Evolutionary conservation across 2,888 invertebrate genomes (phyloP), one percentile per base, ranked within the genome.

Genomic region (Drosophila rubida): DNA sequence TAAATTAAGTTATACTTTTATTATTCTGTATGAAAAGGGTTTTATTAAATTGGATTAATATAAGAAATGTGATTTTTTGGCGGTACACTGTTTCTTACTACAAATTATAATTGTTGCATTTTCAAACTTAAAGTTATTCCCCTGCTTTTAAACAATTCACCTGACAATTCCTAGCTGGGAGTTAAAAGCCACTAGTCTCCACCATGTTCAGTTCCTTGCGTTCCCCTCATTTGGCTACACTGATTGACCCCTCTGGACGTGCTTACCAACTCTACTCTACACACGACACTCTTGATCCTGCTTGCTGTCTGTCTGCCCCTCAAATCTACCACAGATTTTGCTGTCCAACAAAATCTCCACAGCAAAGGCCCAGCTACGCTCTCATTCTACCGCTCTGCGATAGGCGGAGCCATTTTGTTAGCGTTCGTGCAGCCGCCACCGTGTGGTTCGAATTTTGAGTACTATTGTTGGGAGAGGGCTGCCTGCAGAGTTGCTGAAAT

Each of bases 351-450:
- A 45, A 37, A 25, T 19, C 39, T 32, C 19, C 22, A 30, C 39
- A 27, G 7, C 48, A 25, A 45, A 46, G 13, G 6, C 32, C 16
- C 35, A 41, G 14, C 4, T 11, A 25, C 49, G 58, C 64, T 53
- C 64, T 42, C 41, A 55, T 50, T 70, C 66, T 71, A 50, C 66
- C 45, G 74, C 45, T 54, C 53, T 57, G 57, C 45, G 74, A 78
- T 76, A 78, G 76, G 76, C 78, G 76, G 76, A 76, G 76, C 78
- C 60, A 69, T 50, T 68, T 63, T 57, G 57, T 23, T 51, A 25
- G 65, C 41, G 5, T 53, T 75, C 77, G 71, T 61, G 51, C 14
- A 30, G 3, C 25, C 2, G 58, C 60, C 19, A 19, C 19, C 57
- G 50, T 22, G 32, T 23, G 30, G 44, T 48, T 61, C 57, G 66